Evolutionary conservation across 2,888 invertebrate species (phyloP).

Genomic region (Luffia ferchaultella): DNA sequence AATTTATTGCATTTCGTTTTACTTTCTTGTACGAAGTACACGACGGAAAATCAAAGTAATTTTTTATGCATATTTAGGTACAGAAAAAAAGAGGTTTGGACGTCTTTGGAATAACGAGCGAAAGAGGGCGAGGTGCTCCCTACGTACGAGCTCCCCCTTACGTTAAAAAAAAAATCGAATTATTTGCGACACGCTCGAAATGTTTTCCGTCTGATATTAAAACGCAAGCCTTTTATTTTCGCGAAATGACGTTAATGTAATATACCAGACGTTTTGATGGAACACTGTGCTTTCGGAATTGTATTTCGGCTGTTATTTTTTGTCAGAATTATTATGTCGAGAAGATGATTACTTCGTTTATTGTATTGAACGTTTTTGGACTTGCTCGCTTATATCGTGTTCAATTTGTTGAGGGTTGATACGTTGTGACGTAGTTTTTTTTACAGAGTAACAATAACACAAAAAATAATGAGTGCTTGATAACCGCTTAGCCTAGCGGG

Average conservation of each 20-base stretch:
- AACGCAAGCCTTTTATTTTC: slow-evolving; percentile 22
- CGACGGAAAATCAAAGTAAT: slow-evolving; percentile 24
- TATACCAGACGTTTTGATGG: neutral
- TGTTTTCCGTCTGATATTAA: slow-evolving; percentile 23
- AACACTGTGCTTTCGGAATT: neutral
- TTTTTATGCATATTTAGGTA: slow-evolving; percentile 44
- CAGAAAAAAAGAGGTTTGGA: slow-evolving; percentile 31
- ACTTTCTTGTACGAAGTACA: slow-evolving; percentile 30
- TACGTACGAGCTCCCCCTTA: slow-evolving; percentile 29
- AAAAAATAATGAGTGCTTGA: too few species aligned
- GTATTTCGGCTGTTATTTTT: slow-evolving; percentile 3
- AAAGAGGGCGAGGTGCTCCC: slow-evolving; percentile 24
- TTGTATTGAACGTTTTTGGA: too few species aligned
- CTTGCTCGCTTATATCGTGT: too few species aligned
- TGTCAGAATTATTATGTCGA: neutral
- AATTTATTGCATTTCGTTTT: slow-evolving; percentile 20
- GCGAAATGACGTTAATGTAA: neutral
- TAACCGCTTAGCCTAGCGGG: too few species aligned
- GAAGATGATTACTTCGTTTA: neutral
- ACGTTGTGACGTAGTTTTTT: too few species aligned
- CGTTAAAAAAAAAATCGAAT: slow-evolving; percentile 34
- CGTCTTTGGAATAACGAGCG: slow-evolving; percentile 44
- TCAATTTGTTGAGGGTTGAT: too few species aligned
- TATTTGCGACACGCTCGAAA: slow-evolving; percentile 38
- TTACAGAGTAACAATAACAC: too few species aligned